Percentiles rank a stretch among this genome's conserved stretches.
phyloP scores from a whole-genome alignment of 1,140 invertebrate genomes.

The Polyergus mexicanus region DNA sequence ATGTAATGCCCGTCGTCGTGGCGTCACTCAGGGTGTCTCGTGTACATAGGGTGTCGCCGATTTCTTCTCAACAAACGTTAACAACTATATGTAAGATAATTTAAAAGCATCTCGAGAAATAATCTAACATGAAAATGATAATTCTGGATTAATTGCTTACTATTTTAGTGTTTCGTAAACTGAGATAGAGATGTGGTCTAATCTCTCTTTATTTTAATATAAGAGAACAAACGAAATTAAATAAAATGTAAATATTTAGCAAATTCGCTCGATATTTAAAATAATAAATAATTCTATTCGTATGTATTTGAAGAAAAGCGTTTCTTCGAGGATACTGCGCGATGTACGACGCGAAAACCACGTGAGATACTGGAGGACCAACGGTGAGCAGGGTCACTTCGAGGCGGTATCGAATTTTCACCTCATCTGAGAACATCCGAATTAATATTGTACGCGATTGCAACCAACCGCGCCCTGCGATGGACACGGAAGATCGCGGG shows the following conservation, averaged over 20 bases:
- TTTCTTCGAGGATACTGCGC: conserved; percentile 39
- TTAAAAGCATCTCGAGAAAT: too few species aligned
- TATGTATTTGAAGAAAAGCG: neutral
- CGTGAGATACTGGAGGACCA: conserved; percentile 20
- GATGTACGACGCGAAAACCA: conserved; percentile 40
- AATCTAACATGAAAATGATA: too few species aligned
- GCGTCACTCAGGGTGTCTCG: conserved; percentile 12
- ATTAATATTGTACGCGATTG: conserved; percentile 81
- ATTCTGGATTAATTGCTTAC: too few species aligned
- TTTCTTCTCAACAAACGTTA: neutral
- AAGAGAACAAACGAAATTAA: too few species aligned
- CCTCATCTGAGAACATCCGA: conserved; percentile 78
- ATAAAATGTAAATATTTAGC: too few species aligned
- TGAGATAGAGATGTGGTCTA: too few species aligned
- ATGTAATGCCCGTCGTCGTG: conserved; percentile 72
- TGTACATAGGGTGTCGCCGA: conserved; percentile 48
- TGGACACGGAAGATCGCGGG: conserved; percentile 66
- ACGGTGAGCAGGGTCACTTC: conserved; percentile 14
- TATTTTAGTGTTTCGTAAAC: too few species aligned
- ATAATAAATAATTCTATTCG: too few species aligned
- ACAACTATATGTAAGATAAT: too few species aligned
- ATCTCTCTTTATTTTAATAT: too few species aligned
- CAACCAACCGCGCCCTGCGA: conserved; percentile 55
- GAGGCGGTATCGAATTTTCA: conserved; percentile 81
- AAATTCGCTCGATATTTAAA: too few species aligned